Base-by-base conservation (phyloP, 2,888 invertebrate genomes). In the Amphipyra tragopoginis region DNA sequence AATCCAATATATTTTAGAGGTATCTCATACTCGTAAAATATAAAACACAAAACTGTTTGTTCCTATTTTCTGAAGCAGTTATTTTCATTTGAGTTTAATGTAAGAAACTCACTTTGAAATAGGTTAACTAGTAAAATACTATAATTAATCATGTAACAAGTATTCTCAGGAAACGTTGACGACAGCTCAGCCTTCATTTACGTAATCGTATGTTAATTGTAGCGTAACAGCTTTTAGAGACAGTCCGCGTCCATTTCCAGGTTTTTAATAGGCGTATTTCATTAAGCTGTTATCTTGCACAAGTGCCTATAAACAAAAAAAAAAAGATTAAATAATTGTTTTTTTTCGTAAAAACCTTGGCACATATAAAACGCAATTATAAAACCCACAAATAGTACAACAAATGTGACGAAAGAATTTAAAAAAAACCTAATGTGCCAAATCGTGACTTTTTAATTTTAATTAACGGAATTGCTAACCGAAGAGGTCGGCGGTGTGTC, bases 401-500 rank as follows among this genome's bases (percentile, higher is more conserved):
- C 11, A 39, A 56, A 65, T 45, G 62, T 70, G 50, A 57, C 21
- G 49, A 14, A 26, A 39, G 8, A 43, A 39, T 53, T 47, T 48
- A 50, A 51, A 58, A 62, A 55, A 26, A 34, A 43, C 5, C 11
- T 10, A 61, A 65, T 53, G 8, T n/a, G 3, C 14, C 10, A 45
- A 62, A 50, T 62, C 57, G 66, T 60, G 59, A 60, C 40, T 49
- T n/a, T 57, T 48, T 52, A 14, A 40, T 57, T 52, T 54, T 38
- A 45, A 50, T 52, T 45, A 39, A 47, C 44, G 45, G 14, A 53
- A 58, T 63, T 38, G 69, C 42, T 65, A 7, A 40, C 14, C 34
- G 21, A 65, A 59, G 44, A 54, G 42, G 29, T 72, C 38, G 71
- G 34, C 72, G 39, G 72, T 81, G 62, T 79, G 77, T 79, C 72